phyloP scores from a whole-genome alignment of 1,140 invertebrate genomes.

The Papilio aristodemus region DNA sequence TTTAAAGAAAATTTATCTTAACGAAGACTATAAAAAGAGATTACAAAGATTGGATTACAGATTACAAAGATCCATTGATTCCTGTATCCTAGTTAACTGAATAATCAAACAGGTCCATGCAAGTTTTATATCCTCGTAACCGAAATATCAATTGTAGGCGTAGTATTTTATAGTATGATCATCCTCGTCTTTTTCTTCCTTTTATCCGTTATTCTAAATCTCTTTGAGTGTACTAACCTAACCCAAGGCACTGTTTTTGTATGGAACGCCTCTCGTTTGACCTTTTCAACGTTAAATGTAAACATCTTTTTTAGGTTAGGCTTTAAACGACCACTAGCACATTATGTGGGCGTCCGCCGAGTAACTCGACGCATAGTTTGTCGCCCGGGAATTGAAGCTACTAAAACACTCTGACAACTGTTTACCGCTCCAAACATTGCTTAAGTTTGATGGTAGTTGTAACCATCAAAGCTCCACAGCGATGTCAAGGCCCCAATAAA shows the following conservation, averaged over 20 bases:
- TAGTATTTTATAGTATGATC: too few relatives aligned
- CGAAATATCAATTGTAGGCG: too few relatives aligned
- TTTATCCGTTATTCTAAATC: constrained; percentile 2
- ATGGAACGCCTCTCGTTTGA: not conserved
- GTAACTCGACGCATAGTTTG: constrained; percentile 18
- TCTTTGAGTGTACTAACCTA: not conserved
- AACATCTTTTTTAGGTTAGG: constrained; percentile 12
- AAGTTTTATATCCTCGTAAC: too few relatives aligned
- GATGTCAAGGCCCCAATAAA: constrained; percentile 18
- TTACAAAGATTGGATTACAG: too few relatives aligned
- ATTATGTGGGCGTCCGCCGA: not conserved
- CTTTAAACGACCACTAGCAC: constrained; percentile 20
- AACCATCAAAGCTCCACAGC: constrained; percentile 24
- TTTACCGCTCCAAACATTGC: constrained; percentile 21
- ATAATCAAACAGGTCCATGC: too few relatives aligned
- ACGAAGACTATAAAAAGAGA: too few relatives aligned
- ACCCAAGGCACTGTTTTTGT: constrained; percentile 6
- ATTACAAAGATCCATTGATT: too few relatives aligned
- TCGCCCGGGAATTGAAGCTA: constrained; percentile 17
- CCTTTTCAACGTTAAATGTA: constrained; percentile 17
- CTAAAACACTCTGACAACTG: constrained; percentile 29
- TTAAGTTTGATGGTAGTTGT: constrained; percentile 29
- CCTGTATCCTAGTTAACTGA: not conserved
- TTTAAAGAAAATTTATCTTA: too few relatives aligned
- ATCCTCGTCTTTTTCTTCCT: not conserved